Percentiles rank a stretch among this genome's conserved stretches.
phyloP scores from a whole-genome alignment of 2,797 vertebrate genomes.

The Hydrophis major region DNA sequence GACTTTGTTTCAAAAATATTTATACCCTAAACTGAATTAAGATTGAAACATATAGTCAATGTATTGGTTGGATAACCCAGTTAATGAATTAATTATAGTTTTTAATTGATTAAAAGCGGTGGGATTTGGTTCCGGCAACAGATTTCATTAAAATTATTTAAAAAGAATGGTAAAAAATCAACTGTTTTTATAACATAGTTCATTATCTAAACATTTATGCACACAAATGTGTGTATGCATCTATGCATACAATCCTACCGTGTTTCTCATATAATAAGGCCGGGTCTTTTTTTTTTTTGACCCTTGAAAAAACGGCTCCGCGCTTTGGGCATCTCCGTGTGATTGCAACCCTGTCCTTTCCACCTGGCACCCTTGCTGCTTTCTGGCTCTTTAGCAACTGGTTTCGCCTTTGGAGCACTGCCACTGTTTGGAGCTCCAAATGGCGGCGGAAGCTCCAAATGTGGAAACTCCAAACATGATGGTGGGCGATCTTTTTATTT shows the following conservation, averaged over 20 bases:
- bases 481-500: too few species aligned
- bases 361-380: too few species aligned
- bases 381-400: too few species aligned
- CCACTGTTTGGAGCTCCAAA: too few species aligned
- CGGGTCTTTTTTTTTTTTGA: too few species aligned
- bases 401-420: too few species aligned
- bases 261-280: too few species aligned
- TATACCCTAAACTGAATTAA: not conserved
- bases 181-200: not conserved
- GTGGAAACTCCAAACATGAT: too few species aligned
- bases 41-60: not conserved
- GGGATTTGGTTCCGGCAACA: not conserved
- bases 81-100: not conserved
- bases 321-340: too few species aligned
- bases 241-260: not conserved
- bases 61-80: not conserved
- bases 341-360: too few species aligned
- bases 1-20: not conserved
- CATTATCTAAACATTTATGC: not conserved
- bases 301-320: too few species aligned
- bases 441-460: too few species aligned
- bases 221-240: not conserved
- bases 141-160: not conserved
- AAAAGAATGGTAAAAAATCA: not conserved
- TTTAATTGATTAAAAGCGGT: not conserved